Evolutionary conservation across 2,113 vertebrate species (phyloP).

Genomic region (Euleptes europaea): DNA sequence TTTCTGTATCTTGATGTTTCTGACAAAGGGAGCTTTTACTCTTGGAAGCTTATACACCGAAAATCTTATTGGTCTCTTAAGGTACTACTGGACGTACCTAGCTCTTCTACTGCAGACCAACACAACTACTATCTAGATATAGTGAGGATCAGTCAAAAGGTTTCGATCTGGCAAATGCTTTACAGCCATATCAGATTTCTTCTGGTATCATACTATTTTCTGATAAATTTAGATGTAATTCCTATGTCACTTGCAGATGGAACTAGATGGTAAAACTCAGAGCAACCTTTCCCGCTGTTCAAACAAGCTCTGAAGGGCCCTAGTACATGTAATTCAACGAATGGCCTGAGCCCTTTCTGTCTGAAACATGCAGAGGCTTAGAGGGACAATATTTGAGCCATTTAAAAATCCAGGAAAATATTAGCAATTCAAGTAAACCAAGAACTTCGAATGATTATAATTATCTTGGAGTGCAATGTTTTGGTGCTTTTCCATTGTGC

Average conservation of each 20-base stretch:
- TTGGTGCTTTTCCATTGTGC: conserved; percentile 16
- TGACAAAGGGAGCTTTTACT: too few species aligned
- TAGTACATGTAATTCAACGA: not conserved
- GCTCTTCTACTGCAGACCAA: too few species aligned
- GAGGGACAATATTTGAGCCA: not conserved
- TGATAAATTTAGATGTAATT: not conserved
- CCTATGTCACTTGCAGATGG: conserved; percentile 12
- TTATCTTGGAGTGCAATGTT: conserved; percentile 18
- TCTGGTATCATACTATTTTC: too few species aligned
- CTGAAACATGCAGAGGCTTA: not conserved
- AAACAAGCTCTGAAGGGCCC: conserved; percentile 1
- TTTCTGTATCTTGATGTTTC: too few species aligned
- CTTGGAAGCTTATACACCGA: too few species aligned
- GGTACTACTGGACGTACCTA: too few species aligned
- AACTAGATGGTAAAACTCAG: conserved; percentile 9
- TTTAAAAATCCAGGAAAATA: conserved; percentile 46
- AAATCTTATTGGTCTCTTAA: too few species aligned
- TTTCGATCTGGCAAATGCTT: not conserved
- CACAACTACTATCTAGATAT: too few species aligned
- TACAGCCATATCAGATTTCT: not conserved
- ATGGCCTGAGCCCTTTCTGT: not conserved
- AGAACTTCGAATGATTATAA: conserved; percentile 32
- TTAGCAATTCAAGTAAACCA: conserved; percentile 11
- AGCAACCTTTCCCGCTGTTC: conserved; percentile 5
- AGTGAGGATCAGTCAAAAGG: too few species aligned